Conservation (phyloP, 2,113 vertebrate species). For the Macquaria ambigua region DNA sequence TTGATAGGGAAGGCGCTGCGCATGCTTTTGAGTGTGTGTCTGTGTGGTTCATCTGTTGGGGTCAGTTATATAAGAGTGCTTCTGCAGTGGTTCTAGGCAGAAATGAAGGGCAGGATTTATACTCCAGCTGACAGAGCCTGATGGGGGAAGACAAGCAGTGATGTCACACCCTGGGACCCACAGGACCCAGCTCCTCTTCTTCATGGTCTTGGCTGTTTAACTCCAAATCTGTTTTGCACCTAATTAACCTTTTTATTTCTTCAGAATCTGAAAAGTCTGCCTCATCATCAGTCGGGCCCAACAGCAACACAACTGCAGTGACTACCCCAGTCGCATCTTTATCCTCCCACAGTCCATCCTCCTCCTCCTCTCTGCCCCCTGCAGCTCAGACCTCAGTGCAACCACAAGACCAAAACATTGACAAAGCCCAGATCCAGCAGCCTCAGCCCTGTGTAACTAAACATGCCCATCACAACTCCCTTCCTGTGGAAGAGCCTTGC, state of each 20-base stretch:
- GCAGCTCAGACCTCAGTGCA: constrained; percentile 56
- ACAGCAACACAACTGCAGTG: constrained; percentile 70
- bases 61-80: constrained; percentile 74
- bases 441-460: constrained; percentile 63
- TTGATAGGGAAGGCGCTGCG: constrained; percentile 12
- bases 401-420: constrained; percentile 29
- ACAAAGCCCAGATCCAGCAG: constrained; percentile 65
- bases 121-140: constrained; percentile 60
- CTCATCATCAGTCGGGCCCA: constrained; percentile 45
- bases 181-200: constrained; percentile 28
- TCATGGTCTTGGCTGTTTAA: constrained; percentile 27
- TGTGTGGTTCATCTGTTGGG: constrained; percentile 36
- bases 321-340: constrained; percentile 71
- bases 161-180: constrained; percentile 72
- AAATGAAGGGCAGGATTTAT: constrained; percentile 77
- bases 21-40: constrained; percentile 28
- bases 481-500: constrained; percentile 77
- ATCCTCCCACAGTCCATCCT: constrained; percentile 59
- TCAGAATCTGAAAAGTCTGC: constrained; percentile 70
- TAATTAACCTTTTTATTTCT: constrained; percentile 53
- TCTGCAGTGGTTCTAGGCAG: constrained; percentile 84
- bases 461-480: constrained; percentile 25
- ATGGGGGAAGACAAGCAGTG: constrained; percentile 57
- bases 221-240: constrained; percentile 25
- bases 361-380: constrained; percentile 45